These are phyloP conservation scores for Isurus oxyrinchus DNA, from an alignment of 2,113 vertebrate genomes.

Conservation along the genomic window DNA sequence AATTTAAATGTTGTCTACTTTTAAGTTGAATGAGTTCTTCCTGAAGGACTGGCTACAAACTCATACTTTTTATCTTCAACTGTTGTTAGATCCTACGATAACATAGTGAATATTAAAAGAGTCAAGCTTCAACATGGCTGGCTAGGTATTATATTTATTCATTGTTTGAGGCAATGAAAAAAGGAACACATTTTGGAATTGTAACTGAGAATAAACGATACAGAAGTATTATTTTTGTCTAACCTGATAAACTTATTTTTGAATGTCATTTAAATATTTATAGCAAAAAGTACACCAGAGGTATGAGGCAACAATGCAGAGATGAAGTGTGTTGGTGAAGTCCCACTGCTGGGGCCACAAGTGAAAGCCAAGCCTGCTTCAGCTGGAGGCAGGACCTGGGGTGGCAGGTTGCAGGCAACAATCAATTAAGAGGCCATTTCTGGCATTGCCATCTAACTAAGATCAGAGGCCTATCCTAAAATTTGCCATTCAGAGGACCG, in stretches of 20 bases:
- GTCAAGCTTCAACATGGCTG: background rate
- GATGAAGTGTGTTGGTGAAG: too few relatives aligned
- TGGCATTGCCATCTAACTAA: too few relatives aligned
- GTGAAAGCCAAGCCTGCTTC: too few relatives aligned
- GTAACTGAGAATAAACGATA: background rate
- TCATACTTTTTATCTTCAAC: background rate
- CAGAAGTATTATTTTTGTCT: background rate
- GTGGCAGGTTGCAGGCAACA: too few relatives aligned
- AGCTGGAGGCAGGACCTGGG: too few relatives aligned
- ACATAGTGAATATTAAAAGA: background rate
- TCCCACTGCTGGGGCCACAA: too few relatives aligned
- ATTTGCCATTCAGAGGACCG: too few relatives aligned
- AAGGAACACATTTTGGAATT: background rate
- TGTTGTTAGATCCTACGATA: background rate
- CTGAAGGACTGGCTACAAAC: too few relatives aligned
- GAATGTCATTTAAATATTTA: background rate
- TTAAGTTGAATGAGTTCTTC: too few relatives aligned
- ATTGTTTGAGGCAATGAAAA: background rate
- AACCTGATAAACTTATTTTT: background rate
- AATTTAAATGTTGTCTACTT: too few relatives aligned
- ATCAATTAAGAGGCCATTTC: too few relatives aligned
- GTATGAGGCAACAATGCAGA: background rate
- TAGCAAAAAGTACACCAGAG: background rate
- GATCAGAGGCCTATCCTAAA: too few relatives aligned
- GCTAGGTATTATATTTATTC: background rate